phyloP scores from a whole-genome alignment of 2,113 vertebrate species.

The Microtus richardsoni region DNA sequence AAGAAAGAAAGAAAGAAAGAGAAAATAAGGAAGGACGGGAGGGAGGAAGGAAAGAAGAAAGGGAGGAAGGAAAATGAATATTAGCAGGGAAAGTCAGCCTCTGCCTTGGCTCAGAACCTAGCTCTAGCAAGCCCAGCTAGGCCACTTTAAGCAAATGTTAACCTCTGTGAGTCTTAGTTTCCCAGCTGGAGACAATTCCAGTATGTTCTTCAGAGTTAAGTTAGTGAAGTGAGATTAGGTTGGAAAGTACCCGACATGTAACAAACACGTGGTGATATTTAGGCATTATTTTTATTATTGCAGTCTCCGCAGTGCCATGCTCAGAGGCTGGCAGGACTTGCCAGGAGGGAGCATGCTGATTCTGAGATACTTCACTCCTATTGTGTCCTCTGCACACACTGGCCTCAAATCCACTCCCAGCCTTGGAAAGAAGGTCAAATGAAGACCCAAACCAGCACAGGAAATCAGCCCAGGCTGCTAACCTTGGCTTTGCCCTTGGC shows the following conservation, averaged over 20 bases:
- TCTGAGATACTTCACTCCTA: fast-evolving
- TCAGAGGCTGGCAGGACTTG: not conserved
- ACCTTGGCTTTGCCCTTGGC: no score
- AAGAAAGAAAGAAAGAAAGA: not conserved
- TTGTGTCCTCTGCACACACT: not conserved
- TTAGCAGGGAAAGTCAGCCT: not conserved
- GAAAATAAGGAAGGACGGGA: no score
- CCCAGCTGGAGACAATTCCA: not conserved
- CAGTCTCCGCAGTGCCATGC: not conserved
- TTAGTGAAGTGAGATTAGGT: not conserved
- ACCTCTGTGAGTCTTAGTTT: not conserved
- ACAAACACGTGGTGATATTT: not conserved
- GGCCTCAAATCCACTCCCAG: fast-evolving
- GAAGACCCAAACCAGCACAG: not conserved
- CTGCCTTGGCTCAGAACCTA: not conserved
- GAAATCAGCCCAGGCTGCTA: fast-evolving
- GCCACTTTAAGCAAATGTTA: not conserved
- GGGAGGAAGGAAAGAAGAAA: not conserved
- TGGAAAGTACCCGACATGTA: fast-evolving
- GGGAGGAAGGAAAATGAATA: not conserved
- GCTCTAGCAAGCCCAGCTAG: not conserved
- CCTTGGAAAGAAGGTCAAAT: not conserved
- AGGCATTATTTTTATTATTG: not conserved
- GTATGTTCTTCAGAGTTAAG: no score
- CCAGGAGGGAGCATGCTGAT: fast-evolving